phyloP scores from a whole-genome alignment of 1,140 invertebrate species.

The Panagrolaimus sp. region DNA sequence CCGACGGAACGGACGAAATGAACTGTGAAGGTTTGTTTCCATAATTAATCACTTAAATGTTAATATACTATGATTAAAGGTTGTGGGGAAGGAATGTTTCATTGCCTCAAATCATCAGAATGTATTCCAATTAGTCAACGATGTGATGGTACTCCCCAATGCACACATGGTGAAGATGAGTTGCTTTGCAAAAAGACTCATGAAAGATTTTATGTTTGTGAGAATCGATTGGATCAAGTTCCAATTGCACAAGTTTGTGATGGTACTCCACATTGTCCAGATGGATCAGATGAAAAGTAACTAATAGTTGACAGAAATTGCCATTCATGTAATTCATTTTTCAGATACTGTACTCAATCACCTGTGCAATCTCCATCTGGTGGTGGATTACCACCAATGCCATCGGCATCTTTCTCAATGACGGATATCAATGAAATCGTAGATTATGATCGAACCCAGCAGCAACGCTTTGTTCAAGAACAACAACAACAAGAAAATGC shows the following conservation, averaged over 20 bases:
- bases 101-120: slow-evolving; percentile 53
- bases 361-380: not conserved
- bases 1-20: slow-evolving; percentile 55
- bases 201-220: slow-evolving; percentile 28
- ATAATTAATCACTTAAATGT: not conserved
- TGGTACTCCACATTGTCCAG: slow-evolving; percentile 69
- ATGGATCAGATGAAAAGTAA: slow-evolving; percentile 71
- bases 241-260: slow-evolving; percentile 74
- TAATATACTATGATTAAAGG: slow-evolving; percentile 31
- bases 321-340: too few species aligned
- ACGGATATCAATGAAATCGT: too few species aligned
- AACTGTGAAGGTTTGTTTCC: slow-evolving; percentile 47
- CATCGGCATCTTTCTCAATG: too few species aligned
- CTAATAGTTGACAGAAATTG: too few species aligned
- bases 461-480: too few species aligned
- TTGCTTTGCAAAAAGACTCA: slow-evolving; percentile 45
- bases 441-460: too few species aligned
- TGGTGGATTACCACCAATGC: not conserved
- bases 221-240: slow-evolving; percentile 61
- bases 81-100: slow-evolving; percentile 50
- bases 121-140: slow-evolving; percentile 47
- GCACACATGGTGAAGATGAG: slow-evolving; percentile 56
- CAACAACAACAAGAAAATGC: too few species aligned
- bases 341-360: slow-evolving; percentile 18
- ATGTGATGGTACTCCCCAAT: slow-evolving; percentile 51